Evolutionary conservation across 2,113 vertebrate species (phyloP), one percentile per base, ranked within the genome.

Genomic region (human): DNA sequence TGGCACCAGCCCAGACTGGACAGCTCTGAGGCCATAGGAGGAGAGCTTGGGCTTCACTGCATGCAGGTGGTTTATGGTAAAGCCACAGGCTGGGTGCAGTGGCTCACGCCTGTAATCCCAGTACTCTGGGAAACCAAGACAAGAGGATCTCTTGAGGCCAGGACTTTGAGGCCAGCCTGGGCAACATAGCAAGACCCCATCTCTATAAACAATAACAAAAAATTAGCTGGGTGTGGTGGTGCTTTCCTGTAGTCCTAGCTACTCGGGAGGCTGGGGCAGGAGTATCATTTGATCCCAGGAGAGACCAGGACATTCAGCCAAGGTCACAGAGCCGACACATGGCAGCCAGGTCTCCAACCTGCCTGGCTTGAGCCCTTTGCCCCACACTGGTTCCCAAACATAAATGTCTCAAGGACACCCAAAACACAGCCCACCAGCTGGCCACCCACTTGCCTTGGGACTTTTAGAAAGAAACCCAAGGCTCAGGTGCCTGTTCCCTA

Each of bases 401-500:
- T 23, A 72, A 59, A 17, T 38, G 38, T 80, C 48, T 94, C 50
- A 64, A 55, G 48, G 76, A 52, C n/a, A 55, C 12, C 1, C 43
- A 59, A 45, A 78, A 25, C 13, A 75, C 80, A 89, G 35, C 40
- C n/a, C 30, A 59, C 38, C 32, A 82, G 30, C 38, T 13, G 82
- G 61, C 61, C 40, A 22, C 16, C 22, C 40, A 32, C 61, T 93
- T 87, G 14, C 45, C 20, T 68, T 18, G 43, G 75, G 38, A 91
- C 6, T 68, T 93, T 50, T 43, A 18, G n/a, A 66, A 80, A 89
- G 85, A 97, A 85, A 70, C 59, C 13, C 23, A 81, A 90, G 45
- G 27, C 64, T 91, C 43, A 84, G 70, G n/a, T 27, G 23, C 61
- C 23, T 17, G 13, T 43, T 59, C 70, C 25, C 7, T 25, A 43